Evolutionary conservation across 2,888 invertebrate species (phyloP).

Genomic region (Cantharis rufa): DNA sequence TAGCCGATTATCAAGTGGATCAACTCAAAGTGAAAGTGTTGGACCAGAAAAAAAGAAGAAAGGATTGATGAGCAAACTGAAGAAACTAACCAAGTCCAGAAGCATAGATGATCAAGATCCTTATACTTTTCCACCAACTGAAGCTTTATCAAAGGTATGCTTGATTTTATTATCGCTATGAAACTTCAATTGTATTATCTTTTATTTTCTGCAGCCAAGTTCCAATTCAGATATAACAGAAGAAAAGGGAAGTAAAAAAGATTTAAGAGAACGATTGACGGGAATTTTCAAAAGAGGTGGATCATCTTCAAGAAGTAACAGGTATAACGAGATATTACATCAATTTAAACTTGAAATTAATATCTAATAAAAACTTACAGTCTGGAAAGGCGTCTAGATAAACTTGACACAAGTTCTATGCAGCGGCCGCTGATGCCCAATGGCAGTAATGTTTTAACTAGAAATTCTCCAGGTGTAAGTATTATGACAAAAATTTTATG

Average conservation of each 20-base stretch:
- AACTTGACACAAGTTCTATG: constrained; percentile 53
- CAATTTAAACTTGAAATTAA: background rate
- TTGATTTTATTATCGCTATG: background rate
- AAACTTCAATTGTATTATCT: background rate
- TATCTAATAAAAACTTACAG: constrained; percentile 34
- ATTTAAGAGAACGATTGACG: constrained; percentile 78
- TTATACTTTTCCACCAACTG: constrained; percentile 47
- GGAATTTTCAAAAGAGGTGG: constrained; percentile 79
- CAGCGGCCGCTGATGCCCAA: constrained; percentile 59
- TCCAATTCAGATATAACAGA: constrained; percentile 76
- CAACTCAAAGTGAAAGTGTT: constrained; percentile 80
- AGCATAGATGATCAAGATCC: constrained; percentile 73
- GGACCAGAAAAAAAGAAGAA: constrained; percentile 75
- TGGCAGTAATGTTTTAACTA: constrained; percentile 22
- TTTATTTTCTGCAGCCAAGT: constrained; percentile 58
- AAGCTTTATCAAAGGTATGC: constrained; percentile 58
- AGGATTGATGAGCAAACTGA: constrained; percentile 81
- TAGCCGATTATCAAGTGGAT: constrained; percentile 81
- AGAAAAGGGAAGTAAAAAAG: constrained; percentile 69
- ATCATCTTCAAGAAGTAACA: constrained; percentile 69
- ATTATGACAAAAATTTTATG: background rate
- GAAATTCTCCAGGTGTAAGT: constrained; percentile 22
- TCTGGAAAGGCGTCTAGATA: constrained; percentile 46
- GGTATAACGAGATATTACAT: constrained; percentile 56
- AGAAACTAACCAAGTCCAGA: constrained; percentile 82